phyloP scores from a whole-genome alignment of 2,797 vertebrate genomes.

The Ceryle rudis region DNA sequence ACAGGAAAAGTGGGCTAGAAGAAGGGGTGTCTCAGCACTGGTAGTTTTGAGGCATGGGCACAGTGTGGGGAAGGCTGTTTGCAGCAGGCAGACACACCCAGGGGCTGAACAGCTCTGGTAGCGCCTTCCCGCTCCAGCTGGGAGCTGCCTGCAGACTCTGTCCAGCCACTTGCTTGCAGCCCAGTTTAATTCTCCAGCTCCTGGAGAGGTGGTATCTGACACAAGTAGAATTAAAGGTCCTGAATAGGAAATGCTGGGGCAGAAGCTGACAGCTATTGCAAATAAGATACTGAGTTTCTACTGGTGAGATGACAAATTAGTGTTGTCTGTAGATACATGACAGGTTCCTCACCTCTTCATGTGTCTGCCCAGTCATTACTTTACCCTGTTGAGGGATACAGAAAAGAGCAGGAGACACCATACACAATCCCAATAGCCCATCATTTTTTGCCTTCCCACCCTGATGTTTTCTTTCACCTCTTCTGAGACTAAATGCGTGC shows the following conservation, averaged over 20 bases:
- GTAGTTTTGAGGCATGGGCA: neutral
- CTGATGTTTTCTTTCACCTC: neutral
- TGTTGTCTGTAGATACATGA: neutral
- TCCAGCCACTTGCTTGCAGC: neutral
- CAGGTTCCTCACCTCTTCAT: neutral
- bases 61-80: neutral
- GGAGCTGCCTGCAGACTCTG: neutral
- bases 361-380: neutral
- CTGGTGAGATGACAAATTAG: neutral
- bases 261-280: neutral
- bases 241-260: neutral
- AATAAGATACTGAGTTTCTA: neutral
- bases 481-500: neutral
- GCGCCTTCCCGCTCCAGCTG: neutral
- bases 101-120: rapidly evolving
- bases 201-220: neutral
- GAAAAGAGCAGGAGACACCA: neutral
- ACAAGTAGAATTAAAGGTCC: neutral
- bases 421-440: neutral
- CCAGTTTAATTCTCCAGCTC: neutral
- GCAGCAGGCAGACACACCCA: neutral
- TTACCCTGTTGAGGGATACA: neutral
- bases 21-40: neutral
- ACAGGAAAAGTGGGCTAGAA: slow-evolving; percentile 13
- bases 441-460: neutral